These are phyloP conservation scores for Callithrix jacchus DNA, from an alignment of 2,113 vertebrate genomes.

Conservation along the genomic window DNA sequence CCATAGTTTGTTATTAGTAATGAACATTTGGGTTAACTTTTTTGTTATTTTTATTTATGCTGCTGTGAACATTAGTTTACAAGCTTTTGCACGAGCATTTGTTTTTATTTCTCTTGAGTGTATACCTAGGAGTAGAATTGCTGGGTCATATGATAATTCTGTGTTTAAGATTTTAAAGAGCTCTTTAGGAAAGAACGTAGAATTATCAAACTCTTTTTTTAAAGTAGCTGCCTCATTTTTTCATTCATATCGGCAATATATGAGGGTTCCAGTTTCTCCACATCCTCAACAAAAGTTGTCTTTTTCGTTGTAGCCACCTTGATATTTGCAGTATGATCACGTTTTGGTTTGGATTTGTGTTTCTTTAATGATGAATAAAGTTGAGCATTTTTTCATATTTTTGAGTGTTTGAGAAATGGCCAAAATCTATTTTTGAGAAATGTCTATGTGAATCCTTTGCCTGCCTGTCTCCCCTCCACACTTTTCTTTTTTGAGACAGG, in stretches of 20 bases:
- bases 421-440: neutral
- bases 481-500: too few species aligned
- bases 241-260: neutral
- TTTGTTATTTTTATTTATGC: neutral
- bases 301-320: neutral
- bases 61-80: neutral
- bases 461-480: too few species aligned
- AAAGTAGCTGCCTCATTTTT: neutral
- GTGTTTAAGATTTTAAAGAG: constrained; percentile 26
- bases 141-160: neutral
- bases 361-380: neutral
- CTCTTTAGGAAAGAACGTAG: too few species aligned
- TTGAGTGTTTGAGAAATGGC: neutral
- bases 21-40: neutral
- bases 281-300: neutral
- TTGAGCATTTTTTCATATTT: neutral
- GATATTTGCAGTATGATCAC: neutral
- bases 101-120: constrained; percentile 5
- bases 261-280: neutral
- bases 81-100: neutral
- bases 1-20: neutral
- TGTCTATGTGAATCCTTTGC: neutral
- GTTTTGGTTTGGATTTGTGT: neutral
- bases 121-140: neutral
- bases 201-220: neutral